Conservation (phyloP, 2,888 invertebrate genomes). For the Leptinotarsa juncta region DNA sequence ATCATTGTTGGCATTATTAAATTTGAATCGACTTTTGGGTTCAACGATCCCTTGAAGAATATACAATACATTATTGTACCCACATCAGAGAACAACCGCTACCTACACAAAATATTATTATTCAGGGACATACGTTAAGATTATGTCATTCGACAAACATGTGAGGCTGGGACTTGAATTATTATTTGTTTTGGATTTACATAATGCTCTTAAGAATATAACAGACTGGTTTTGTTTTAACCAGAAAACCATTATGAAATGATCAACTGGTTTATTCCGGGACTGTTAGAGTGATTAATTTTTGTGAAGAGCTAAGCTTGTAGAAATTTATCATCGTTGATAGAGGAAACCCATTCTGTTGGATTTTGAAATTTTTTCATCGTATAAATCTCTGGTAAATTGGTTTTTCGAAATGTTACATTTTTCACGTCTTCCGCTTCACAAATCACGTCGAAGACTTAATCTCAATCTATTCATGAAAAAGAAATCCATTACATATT, state of each 20-base stretch:
- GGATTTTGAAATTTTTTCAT: no score
- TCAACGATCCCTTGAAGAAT: slow-evolving; percentile 22
- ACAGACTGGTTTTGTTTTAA: slow-evolving; percentile 18
- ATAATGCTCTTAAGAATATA: slow-evolving; percentile 1
- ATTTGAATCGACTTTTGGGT: slow-evolving; percentile 22
- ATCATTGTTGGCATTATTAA: slow-evolving; percentile 22
- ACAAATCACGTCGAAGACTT: no score
- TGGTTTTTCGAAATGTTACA: no score
- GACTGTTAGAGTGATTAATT: background rate
- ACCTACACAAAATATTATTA: slow-evolving; percentile 35
- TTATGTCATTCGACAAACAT: slow-evolving; percentile 35
- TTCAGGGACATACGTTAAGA: slow-evolving; percentile 34
- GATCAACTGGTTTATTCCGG: background rate
- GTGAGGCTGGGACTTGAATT: slow-evolving; percentile 24
- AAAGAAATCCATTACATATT: no score
- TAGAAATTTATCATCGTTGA: background rate
- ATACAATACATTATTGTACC: slow-evolving; percentile 22
- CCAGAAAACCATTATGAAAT: slow-evolving; percentile 11
- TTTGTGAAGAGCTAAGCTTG: slow-evolving; percentile 6
- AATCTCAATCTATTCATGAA: no score
- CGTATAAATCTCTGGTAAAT: no score
- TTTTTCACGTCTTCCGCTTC: no score
- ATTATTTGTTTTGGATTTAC: slow-evolving; percentile 25
- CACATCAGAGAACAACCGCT: slow-evolving; percentile 21
- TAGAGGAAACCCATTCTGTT: no score